Evolutionary conservation across 1,140 invertebrate species (phyloP), one percentile per base, ranked within the genome.

Genomic region (Sipha flava): DNA sequence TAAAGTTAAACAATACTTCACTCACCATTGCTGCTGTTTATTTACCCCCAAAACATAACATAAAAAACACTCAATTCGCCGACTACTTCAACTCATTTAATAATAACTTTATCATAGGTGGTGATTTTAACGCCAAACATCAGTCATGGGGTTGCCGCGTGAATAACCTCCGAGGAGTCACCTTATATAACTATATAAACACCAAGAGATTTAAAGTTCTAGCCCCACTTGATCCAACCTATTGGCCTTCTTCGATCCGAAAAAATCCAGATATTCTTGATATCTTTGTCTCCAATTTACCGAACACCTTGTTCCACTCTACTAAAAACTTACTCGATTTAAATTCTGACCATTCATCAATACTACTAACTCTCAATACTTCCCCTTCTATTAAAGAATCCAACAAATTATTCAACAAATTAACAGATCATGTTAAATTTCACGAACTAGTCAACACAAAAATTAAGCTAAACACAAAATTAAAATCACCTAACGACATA

Each of bases 211-310:
- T 52, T 34, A 49, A 45, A 73, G 40, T 52, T 45, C 26, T 84
- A 45, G 83, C 83, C 34, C 82, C 83, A 23, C 84, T 83, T 37
- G 84, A 81, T n/a, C 85, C 85, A 49, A 88, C 86, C 0, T 85
- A 86, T 80, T 87, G 85, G 64, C 84, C 82, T 23, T 84, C 83
- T 43, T 85, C 83, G 14, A 52, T 62, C 23, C 81, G 82, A 5
- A 86, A 81, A 82, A 84, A 79, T 5, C 85, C 85, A 0, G 85
- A 86, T 45, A 83, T 84, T 0, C 81, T 86, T 2, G 86, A 83
- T 5, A 87, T 81, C 23, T 83, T 84, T 43, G 77, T 86, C 26
- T 80, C 79, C 21, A 66, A 66, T 9, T 23, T 43, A 66, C 62
- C 62, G 34, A 66, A 66, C n/a, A 66, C 0, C 34, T 81, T 81